Base-by-base conservation (phyloP, 2,113 vertebrate genomes). In the Perca fluviatilis region DNA sequence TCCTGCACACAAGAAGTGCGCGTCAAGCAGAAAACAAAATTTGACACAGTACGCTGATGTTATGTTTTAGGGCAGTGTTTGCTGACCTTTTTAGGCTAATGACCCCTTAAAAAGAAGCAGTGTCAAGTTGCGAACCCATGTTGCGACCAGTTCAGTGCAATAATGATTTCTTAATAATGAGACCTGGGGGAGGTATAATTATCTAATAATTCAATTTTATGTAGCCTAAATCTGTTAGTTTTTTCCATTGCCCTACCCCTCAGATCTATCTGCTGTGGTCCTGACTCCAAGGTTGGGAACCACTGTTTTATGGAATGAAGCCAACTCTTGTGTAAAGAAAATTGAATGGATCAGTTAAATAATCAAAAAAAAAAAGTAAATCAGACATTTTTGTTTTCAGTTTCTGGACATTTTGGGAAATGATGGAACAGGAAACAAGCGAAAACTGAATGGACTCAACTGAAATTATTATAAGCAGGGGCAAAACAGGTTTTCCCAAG, bases 361-460 rank as follows among this genome's bases (percentile, higher is more conserved):
- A 14, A 74, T 61, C 8, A 13, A 8, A 57, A 7, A 16, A 16
- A 25, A 58, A 43, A 43, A 43, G 40, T 43, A 11, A 11, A 43
- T 43, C 40, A 43, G 40, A 10, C 40, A 43, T 43, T 43, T 43
- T 43, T 11, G 40, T 43, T 33, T 33, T 33, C 33, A 33, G 18
- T 65, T 77, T 73, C 33, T 69, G 60, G 76, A 51, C 54, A 49
- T 56, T 79, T 74, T 36, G 57, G 33, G 73, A 79, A 80, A 79
- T 83, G 43, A 86, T 47, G 64, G 12, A 77, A 85, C 56, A 47
- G 68, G 64, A 82, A 84, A 80, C 6, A 72, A 74, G 61, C 68
- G 25, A 86, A 86, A 87, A 79, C 51, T 62, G 57, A 88, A 88
- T 68, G 61, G 47, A 25, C 58, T 80, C 69, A 23, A 36, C 63